Evolutionary conservation across 2,113 vertebrate species (phyloP), one percentile per base, ranked within the genome.

Genomic region (Rhombomys opimus): DNA sequence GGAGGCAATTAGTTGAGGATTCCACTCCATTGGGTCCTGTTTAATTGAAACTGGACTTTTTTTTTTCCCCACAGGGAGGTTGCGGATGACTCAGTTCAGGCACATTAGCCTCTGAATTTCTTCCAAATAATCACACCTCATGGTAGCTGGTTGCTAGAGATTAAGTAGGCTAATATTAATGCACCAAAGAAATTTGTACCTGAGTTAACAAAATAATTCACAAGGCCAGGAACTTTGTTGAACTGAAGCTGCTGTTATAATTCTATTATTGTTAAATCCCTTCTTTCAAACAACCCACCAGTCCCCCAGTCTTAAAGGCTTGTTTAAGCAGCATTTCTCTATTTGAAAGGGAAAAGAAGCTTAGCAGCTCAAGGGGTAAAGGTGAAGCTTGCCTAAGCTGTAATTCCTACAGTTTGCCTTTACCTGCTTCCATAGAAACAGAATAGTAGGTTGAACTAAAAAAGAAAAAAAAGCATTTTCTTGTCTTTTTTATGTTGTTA

Each of bases 371-470:
- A n/a, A 92, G 92, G 70, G 65, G 50, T 96, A 68, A 80, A 92
- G 89, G 93, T 94, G 67, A 96, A 94, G 59, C 57, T 20, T 95
- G 54, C 80, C 32, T 96, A 67, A 95, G 50, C 90, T 92, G 22
- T 94, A 88, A 2, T 96, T 93, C 68, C 86, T 95, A 86, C 27
- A 95, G 70, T 96, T 94, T 95, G 63, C 70, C 72, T 63, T 93
- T 91, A 93, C 17, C 10, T 82, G 97, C 96, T 98, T 93, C 97
- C 95, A 96, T 97, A 96, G 97, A 97, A 97, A 97, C 97, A 65
- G 75, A 96, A 90, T 86, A 90, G 32, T 92, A 76, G 63, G 75
- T 95, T 88, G 81, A 96, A 97, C 61, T 94, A 82, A 96, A 76
- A 84, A 35, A 93, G 89, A 63, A 76, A 84, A 35, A 93, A 91